These are phyloP conservation scores for Saturnia japonica DNA, from an alignment of 2,888 invertebrate species.

Conservation along the genomic window DNA sequence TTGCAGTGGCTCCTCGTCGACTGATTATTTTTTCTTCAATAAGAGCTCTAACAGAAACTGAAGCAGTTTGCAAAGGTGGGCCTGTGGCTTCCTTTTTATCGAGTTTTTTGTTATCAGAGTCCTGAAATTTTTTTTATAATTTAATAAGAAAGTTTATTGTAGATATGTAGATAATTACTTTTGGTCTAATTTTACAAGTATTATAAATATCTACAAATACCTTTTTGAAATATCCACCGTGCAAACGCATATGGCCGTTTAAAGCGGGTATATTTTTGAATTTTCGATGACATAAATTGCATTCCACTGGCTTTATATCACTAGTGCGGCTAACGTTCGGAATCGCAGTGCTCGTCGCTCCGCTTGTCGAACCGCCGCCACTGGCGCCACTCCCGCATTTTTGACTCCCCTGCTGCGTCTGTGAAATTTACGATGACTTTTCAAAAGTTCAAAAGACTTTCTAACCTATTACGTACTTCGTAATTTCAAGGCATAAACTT, in stretches of 20 bases:
- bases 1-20: slow-evolving; percentile 84
- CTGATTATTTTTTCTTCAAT: slow-evolving; percentile 97
- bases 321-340: slow-evolving; percentile 64
- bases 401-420: slow-evolving; percentile 70
- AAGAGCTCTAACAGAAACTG: slow-evolving; percentile 93
- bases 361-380: slow-evolving; percentile 52
- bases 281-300: slow-evolving; percentile 96
- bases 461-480: slow-evolving; percentile 72
- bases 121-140: slow-evolving; percentile 67
- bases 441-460: slow-evolving; percentile 72
- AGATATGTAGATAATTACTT: no score
- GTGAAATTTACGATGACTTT: slow-evolving; percentile 66
- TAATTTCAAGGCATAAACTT: slow-evolving; percentile 74
- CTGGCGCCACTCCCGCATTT: slow-evolving; percentile 55
- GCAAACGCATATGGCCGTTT: slow-evolving; percentile 98
- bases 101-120: slow-evolving; percentile 91
- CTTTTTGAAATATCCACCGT: slow-evolving; percentile 98
- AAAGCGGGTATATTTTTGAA: slow-evolving; percentile 99
- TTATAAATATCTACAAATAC: slow-evolving; percentile 59
- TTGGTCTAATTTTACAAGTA: neutral
- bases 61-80: slow-evolving; percentile 95
- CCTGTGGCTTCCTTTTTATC: slow-evolving; percentile 92
- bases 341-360: slow-evolving; percentile 43
- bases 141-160: neutral
- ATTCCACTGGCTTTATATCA: slow-evolving; percentile 94